Base-by-base conservation (phyloP, 1,140 invertebrate species). In the Drosophila aff. region DNA sequence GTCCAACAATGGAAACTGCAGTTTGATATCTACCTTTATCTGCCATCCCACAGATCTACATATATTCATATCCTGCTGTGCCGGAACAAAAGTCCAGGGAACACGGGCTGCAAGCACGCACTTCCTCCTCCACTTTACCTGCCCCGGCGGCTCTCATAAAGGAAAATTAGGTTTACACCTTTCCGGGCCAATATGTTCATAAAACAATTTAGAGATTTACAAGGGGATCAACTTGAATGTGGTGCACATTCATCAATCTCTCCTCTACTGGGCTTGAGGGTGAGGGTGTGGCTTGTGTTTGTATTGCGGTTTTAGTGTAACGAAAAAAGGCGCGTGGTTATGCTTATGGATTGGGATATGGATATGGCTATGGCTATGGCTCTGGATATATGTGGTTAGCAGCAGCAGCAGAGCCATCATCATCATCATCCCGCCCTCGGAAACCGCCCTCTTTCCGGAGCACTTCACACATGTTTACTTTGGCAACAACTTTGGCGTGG, bases 181-280 rank as follows among this genome's bases (percentile, higher is more conserved):
- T 81, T 61, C 74, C 76, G 81, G 81, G 68, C 68, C 86, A 91
- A 91, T 91, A 91, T 82, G 61, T 58, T 79, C 86, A 91, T 91
- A 90, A 90, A 90, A 90, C 85, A 90, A 90, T 90, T 90, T 90
- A 85, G 68, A 79, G 85, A 90, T 90, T 90, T 90, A 90, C 85
- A 85, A 85, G 71, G 72, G 79, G 85, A 90, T 89, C 85, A 90
- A 81, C 68, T 69, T 52, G 60, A 81, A 83, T 76, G 58, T 82
- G 64, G 80, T 82, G 47, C 80, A 79, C 53, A 44, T 65, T 49
- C 43, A 33, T 15, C 53, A 49, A 6, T 36, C 13, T n/a, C 44
- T 67, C 13, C n/a, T 9, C n/a, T 9, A 6, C 26, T 8, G 26
- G 31, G 65, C 44, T 28, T 46, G 43, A 44, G 43, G 21, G n/a